A percentile compares a stretch with the other conserved stretches of the same genome.
Conservation (phyloP, 2,113 vertebrate species). For the Proteles cristata region DNA sequence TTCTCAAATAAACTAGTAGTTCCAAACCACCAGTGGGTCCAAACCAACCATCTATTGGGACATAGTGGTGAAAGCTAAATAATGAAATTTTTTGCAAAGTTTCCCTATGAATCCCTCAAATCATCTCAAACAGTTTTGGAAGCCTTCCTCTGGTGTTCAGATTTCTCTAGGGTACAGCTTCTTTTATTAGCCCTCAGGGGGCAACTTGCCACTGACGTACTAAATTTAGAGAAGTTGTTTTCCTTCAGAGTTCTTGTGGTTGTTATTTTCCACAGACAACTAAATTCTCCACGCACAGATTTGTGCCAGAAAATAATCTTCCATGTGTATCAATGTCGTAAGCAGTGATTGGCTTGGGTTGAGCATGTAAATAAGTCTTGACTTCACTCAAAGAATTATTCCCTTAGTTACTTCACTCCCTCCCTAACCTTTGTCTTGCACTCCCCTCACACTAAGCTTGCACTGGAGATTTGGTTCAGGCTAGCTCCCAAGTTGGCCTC, state of each 20-base stretch:
- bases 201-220: neutral
- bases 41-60: slow-evolving; percentile 1
- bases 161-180: neutral
- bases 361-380: slow-evolving; percentile 52
- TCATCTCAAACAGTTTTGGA: neutral
- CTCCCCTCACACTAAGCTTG: neutral
- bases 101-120: slow-evolving; percentile 27
- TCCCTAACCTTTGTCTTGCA: neutral
- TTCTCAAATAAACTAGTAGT: slow-evolving; percentile 36
- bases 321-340: slow-evolving; percentile 69
- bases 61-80: neutral
- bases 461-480: neutral
- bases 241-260: slow-evolving; percentile 13
- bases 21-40: neutral
- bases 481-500: neutral
- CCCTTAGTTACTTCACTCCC: neutral
- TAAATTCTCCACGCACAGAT: slow-evolving; percentile 72
- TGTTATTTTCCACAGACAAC: slow-evolving; percentile 81
- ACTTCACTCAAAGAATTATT: slow-evolving; percentile 55
- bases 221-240: slow-evolving; percentile 50
- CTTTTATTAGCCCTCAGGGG: neutral
- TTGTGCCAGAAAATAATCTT: slow-evolving; percentile 79
- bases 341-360: slow-evolving; percentile 57
- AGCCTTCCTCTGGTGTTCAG: slow-evolving; percentile 26
- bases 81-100: slow-evolving; percentile 26